Conservation (phyloP, 2,888 invertebrate species). For the Drosophila ustulata region DNA sequence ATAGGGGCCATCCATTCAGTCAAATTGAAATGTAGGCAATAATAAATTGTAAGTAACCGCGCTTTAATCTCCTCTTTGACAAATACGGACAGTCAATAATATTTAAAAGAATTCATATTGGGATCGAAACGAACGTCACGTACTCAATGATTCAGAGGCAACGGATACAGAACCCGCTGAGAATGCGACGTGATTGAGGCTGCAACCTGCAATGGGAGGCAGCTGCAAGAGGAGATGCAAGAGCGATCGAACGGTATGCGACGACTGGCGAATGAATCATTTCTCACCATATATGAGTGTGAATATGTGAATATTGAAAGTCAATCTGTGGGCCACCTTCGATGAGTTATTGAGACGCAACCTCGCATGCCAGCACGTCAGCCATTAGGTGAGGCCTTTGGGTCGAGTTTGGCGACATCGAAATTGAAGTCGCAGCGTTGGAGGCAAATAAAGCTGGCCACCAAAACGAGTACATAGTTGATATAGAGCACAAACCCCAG, state of each 20-base stretch:
- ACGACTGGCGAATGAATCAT: conserved; percentile 15
- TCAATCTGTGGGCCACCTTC: conserved; percentile 30
- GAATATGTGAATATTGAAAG: conserved; percentile 19
- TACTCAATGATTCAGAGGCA: conserved; percentile 55
- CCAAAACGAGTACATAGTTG: conserved; percentile 43
- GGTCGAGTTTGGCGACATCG: neutral
- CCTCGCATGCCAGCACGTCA: conserved; percentile 63
- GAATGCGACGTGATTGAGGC: conserved; percentile 66
- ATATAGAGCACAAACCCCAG: conserved; percentile 49
- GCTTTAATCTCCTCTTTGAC: conserved; percentile 9
- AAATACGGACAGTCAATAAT: conserved; percentile 29
- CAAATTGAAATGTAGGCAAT: neutral
- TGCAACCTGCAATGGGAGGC: conserved; percentile 17
- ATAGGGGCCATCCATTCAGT: neutral
- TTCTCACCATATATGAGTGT: conserved; percentile 8
- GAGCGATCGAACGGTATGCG: conserved; percentile 33
- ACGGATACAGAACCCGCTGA: conserved; percentile 49
- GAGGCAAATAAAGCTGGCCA: conserved; percentile 42
- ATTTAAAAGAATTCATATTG: conserved; percentile 10
- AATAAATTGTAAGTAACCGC: neutral
- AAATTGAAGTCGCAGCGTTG: conserved; percentile 23
- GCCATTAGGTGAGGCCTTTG: conserved; percentile 31
- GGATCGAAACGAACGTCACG: conserved; percentile 50
- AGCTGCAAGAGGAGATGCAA: neutral
- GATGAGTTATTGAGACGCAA: conserved; percentile 48